These are phyloP conservation scores for Ostrea denselamellosa DNA, from an alignment of 1,140 invertebrate genomes.

Conservation along the genomic window DNA sequence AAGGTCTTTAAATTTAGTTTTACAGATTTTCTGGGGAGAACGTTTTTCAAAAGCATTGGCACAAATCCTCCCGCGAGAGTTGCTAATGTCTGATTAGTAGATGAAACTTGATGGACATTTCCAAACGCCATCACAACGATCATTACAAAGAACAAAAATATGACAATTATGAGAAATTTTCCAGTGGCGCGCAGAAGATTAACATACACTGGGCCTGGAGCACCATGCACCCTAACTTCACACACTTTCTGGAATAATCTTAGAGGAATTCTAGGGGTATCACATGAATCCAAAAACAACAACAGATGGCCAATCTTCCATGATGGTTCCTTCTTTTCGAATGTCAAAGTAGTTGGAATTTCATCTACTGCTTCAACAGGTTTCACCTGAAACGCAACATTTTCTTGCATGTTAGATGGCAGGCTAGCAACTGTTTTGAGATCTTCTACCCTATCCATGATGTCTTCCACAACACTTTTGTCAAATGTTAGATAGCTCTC, in stretches of 20 bases:
- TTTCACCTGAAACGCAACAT: conserved; percentile 73
- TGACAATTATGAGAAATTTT: conserved; percentile 76
- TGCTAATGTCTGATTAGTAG: conserved; percentile 77
- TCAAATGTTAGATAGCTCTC: conserved; percentile 77
- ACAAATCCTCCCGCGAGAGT: conserved; percentile 77
- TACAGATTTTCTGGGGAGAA: conserved; percentile 71
- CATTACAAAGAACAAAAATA: conserved; percentile 77
- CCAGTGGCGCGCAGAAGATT: conserved; percentile 74
- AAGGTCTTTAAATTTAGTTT: conserved; percentile 75
- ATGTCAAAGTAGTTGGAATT: conserved; percentile 67
- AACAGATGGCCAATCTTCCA: conserved; percentile 75
- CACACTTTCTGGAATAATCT: conserved; percentile 75
- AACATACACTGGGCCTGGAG: conserved; percentile 75
- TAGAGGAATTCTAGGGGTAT: conserved; percentile 76
- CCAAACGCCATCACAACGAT: conserved; percentile 78
- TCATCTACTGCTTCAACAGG: conserved; percentile 67
- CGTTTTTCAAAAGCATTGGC: conserved; percentile 75
- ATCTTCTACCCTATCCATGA: conserved; percentile 76
- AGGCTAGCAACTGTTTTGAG: conserved; percentile 75
- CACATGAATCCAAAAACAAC: conserved; percentile 75
- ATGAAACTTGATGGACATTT: conserved; percentile 74
- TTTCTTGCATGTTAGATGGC: conserved; percentile 74
- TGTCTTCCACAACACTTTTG: conserved; percentile 73
- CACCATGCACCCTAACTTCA: conserved; percentile 73
- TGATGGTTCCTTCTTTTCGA: conserved; percentile 70